Percentiles rank a stretch among this genome's conserved stretches.
phyloP scores from a whole-genome alignment of 1,140 invertebrate species.

The Patella vulgata region DNA sequence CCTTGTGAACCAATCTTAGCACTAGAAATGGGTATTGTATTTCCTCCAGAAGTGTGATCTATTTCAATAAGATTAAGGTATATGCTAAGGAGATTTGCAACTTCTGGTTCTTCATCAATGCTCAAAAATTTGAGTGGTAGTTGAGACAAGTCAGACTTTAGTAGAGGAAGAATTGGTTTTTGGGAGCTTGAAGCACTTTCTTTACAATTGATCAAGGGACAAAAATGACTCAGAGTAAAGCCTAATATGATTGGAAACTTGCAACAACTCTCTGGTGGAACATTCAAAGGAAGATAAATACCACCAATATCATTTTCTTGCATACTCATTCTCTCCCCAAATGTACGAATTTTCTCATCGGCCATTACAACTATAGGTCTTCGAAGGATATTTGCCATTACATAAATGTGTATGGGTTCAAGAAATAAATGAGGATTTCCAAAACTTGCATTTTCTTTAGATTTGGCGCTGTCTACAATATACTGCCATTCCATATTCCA shows the following conservation, averaged over 20 bases:
- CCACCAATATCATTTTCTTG: conserved; percentile 76
- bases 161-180: conserved; percentile 44
- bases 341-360: conserved; percentile 70
- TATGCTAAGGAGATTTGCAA: conserved; percentile 37
- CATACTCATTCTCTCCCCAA: conserved; percentile 69
- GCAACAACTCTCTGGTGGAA: conserved; percentile 74
- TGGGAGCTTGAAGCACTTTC: conserved; percentile 9
- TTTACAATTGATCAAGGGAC: conserved; percentile 72
- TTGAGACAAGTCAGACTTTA: conserved; percentile 35
- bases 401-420: conserved; percentile 86
- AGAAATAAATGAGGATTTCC: conserved; percentile 76
- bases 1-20: conserved; percentile 30
- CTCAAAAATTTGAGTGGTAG: conserved; percentile 49
- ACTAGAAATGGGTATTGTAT: conserved; percentile 34
- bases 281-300: conserved; percentile 86
- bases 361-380: conserved; percentile 88
- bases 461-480: conserved; percentile 41
- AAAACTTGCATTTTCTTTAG: conserved; percentile 6
- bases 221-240: conserved; percentile 89
- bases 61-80: conserved; percentile 51
- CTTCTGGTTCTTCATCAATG: conserved; percentile 44
- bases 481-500: conserved; percentile 48
- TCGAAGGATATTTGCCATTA: conserved; percentile 82
- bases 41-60: no score
- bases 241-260: conserved; percentile 73